Base-by-base conservation (phyloP, 2,797 vertebrate species). In the Dermochelys coriacea region DNA sequence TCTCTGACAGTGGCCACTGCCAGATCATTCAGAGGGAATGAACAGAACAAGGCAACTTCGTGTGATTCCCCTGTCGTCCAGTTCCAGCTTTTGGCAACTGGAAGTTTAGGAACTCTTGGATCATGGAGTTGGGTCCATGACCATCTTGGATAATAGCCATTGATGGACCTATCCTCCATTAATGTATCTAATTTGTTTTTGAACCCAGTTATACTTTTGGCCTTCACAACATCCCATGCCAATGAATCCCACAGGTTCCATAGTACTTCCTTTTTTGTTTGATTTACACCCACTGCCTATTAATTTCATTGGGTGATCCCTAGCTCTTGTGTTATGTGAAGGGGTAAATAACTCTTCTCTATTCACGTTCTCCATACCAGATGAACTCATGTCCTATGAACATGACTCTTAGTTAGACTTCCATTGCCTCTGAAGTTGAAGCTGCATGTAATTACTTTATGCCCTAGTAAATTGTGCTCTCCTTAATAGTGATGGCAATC, bases 381-480 rank as follows among this genome's bases (percentile, higher is more conserved):
- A 31, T 49, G 77, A 84, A 31, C 80, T 10, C 0, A 0, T 57
- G 71, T 41, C 89, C 51, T 84, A 74, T 91, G 82, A 91, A 31
- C 79, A 37, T 2, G 52, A 47, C 64, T 50, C 79, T 84, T 92
- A 41, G 77, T 82, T 91, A 85, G 93, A 88, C 94, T 95, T 97
- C 1, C 14, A 4, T 59, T 85, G 87, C 84, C 45, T 57, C 80
- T 82, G 94, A 95, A 80, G 91, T 85, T 85, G 94, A 93, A 96
- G 88, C 85, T 90, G 79, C 82, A 50, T 88, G 59, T 95, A 96
- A 95, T 96, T 95, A 92, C 71, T 93, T 95, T 88, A 91, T 82
- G 74, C 87, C 87, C 80, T 47, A 86, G 77, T 96, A 95, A 97
- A 94, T 93, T 75, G 90, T 27, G 31, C 94, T 95, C 88, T 91